phyloP scores from a whole-genome alignment of 2,113 vertebrate genomes.

The Australoheros scitulus region DNA sequence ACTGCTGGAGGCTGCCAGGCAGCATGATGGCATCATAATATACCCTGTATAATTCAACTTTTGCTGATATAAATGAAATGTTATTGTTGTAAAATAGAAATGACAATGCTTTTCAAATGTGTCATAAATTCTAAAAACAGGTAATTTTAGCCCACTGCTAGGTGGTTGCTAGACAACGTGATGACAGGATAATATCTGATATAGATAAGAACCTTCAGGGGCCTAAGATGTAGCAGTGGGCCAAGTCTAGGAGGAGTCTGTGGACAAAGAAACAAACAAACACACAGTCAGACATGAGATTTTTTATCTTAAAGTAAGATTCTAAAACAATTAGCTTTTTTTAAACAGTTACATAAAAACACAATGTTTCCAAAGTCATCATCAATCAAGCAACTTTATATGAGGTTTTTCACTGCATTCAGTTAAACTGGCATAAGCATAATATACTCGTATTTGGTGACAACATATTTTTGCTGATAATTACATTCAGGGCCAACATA shows the following conservation, averaged over 20 bases:
- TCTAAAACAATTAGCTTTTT: not conserved
- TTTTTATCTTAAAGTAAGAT: not conserved
- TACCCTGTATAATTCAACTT: not conserved
- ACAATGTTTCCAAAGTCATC: not conserved
- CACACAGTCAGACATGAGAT: not conserved
- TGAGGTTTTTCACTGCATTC: not conserved
- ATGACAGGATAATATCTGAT: rapidly evolving
- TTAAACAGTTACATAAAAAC: not conserved
- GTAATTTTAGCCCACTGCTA: not conserved
- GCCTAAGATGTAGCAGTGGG: not conserved
- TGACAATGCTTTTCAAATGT: not conserved
- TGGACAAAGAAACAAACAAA: not conserved
- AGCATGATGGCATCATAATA: not conserved
- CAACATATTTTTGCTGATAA: not conserved
- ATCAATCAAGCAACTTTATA: not conserved
- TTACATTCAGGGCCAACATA: not conserved
- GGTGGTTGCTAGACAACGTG: not conserved
- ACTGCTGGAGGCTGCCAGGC: not conserved
- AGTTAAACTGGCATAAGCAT: not conserved
- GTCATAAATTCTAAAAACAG: not conserved
- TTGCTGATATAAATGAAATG: not conserved
- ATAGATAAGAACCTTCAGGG: not conserved
- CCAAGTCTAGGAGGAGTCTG: not conserved
- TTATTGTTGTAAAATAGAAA: not conserved
- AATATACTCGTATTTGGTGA: not conserved